phyloP scores from a whole-genome alignment of 2,113 vertebrate species.

The Bolborhynchus lineola region DNA sequence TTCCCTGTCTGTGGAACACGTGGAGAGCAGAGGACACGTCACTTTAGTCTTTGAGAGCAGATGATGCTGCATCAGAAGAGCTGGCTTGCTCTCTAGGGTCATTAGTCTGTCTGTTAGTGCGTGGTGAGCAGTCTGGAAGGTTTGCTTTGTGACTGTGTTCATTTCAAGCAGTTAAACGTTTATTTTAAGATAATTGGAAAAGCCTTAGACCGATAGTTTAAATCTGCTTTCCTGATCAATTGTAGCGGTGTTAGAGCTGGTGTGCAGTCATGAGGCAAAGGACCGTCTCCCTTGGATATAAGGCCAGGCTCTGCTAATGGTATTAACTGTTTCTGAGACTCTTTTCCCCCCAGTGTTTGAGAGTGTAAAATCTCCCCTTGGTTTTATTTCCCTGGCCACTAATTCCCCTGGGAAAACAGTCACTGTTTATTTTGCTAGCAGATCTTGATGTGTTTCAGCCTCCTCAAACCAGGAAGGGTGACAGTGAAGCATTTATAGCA shows the following conservation, averaged over 20 bases:
- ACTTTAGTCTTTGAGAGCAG: slow-evolving; percentile 55
- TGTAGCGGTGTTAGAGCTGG: not conserved
- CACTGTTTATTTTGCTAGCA: not conserved
- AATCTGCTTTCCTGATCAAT: slow-evolving; percentile 39
- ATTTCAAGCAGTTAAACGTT: not conserved
- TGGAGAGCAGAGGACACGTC: slow-evolving; percentile 55
- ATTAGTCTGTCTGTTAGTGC: not conserved
- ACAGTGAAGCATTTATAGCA: not conserved
- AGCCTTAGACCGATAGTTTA: slow-evolving; percentile 35
- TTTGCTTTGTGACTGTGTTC: not conserved
- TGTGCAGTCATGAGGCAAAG: slow-evolving; percentile 38
- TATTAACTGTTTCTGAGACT: not conserved
- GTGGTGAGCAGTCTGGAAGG: not conserved
- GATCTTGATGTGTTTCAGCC: not conserved
- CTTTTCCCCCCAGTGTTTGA: not conserved
- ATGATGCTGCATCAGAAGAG: slow-evolving; percentile 45
- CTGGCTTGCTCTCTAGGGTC: slow-evolving; percentile 55
- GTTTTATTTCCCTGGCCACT: not conserved
- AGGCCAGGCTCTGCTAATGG: not conserved
- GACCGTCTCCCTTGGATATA: not conserved
- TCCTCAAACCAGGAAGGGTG: not conserved
- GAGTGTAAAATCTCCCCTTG: not conserved
- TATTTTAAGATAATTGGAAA: slow-evolving; percentile 62
- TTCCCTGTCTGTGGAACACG: not conserved
- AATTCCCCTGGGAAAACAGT: slow-evolving; percentile 12